phyloP scores from a whole-genome alignment of 1,140 invertebrate species.

The Parapsyche elsis region DNA sequence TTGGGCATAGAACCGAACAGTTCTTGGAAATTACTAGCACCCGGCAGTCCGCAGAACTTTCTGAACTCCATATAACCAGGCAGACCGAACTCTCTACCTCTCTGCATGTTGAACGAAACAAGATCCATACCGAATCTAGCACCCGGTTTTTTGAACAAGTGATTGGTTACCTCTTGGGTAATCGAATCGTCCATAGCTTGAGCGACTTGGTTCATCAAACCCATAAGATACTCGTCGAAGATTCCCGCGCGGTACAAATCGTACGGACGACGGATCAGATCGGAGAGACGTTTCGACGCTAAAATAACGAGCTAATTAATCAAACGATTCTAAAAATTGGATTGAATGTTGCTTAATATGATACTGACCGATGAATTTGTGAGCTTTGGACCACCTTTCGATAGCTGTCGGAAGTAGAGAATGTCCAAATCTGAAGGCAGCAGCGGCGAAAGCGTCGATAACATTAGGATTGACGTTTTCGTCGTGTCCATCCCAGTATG shows the following conservation, averaged over 20 bases:
- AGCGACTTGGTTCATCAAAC: slow-evolving; percentile 92
- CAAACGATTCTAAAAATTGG: not conserved
- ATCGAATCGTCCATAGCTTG: slow-evolving; percentile 96
- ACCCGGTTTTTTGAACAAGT: slow-evolving; percentile 89
- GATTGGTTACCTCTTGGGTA: slow-evolving; percentile 92
- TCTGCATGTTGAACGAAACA: slow-evolving; percentile 94
- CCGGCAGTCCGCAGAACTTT: slow-evolving; percentile 89
- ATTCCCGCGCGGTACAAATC: slow-evolving; percentile 91
- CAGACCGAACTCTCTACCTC: slow-evolving; percentile 91
- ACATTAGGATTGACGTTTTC: slow-evolving; percentile 85
- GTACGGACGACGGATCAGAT: slow-evolving; percentile 88
- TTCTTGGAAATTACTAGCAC: slow-evolving; percentile 84
- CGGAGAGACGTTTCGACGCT: slow-evolving; percentile 90
- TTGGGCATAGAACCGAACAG: slow-evolving; percentile 90
- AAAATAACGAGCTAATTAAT: slow-evolving; percentile 56
- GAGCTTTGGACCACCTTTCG: slow-evolving; percentile 92
- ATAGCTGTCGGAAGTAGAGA: slow-evolving; percentile 88
- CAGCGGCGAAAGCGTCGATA: slow-evolving; percentile 87
- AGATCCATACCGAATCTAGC: slow-evolving; percentile 89
- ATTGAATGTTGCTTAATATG: not conserved
- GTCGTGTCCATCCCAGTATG: slow-evolving; percentile 92
- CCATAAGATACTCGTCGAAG: slow-evolving; percentile 92
- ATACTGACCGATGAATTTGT: slow-evolving; percentile 89
- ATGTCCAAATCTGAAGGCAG: slow-evolving; percentile 91
- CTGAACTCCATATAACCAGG: slow-evolving; percentile 93